A percentile compares a stretch with the other conserved stretches of the same genome.
These are phyloP conservation scores for Rhabdomys pumilio DNA, from an alignment of 2,797 vertebrate species.

Conservation along the genomic window DNA sequence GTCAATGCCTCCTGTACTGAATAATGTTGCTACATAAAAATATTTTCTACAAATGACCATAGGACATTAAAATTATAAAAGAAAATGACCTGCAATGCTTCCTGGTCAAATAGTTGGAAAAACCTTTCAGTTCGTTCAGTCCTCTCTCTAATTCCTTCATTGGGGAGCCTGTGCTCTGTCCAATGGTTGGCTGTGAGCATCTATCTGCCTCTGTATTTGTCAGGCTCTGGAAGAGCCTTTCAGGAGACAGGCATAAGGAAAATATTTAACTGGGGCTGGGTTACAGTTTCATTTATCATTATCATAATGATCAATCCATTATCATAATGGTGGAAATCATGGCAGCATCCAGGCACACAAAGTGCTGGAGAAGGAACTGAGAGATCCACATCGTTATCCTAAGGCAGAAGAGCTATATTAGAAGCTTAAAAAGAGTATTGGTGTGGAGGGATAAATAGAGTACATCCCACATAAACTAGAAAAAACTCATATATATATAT, in stretches of 20 bases:
- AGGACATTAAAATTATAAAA: background rate
- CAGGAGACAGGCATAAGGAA: background rate
- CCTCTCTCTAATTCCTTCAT: too few species aligned
- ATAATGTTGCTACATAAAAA: background rate
- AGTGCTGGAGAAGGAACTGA: background rate
- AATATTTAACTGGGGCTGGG: background rate
- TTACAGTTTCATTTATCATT: background rate
- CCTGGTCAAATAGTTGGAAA: slow-evolving; percentile 19
- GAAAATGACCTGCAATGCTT: background rate
- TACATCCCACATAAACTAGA: background rate
- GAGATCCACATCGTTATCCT: background rate
- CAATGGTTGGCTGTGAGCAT: too few species aligned
- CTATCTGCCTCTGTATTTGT: too few species aligned
- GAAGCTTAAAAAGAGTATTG: background rate
- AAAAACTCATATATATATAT: background rate
- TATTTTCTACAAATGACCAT: background rate
- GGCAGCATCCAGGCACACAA: background rate
- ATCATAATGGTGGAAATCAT: background rate
- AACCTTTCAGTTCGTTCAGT: background rate
- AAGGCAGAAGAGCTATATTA: background rate
- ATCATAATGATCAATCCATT: background rate
- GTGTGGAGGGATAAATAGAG: background rate
- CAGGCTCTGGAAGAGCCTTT: too few species aligned
- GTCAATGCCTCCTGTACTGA: background rate
- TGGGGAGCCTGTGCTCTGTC: too few species aligned